Conservation (phyloP, 2,888 invertebrate genomes). For the Stenoptilia bipunctidactyla region DNA sequence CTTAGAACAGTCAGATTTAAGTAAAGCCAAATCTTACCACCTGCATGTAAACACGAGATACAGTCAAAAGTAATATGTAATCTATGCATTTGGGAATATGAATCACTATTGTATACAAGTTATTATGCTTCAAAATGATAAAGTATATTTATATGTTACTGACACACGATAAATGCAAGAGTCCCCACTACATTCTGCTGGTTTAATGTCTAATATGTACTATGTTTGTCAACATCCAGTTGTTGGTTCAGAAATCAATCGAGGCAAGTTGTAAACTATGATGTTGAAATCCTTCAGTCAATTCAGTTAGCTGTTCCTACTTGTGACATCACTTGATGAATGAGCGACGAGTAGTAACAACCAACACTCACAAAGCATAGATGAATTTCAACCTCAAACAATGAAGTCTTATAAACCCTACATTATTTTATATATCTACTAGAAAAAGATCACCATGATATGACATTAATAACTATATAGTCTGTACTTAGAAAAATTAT, state of each 20-base stretch:
- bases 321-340: too few species aligned
- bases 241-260: too few species aligned
- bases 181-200: conserved; percentile 18
- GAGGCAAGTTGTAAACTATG: too few species aligned
- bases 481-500: conserved; percentile 60
- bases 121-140: conserved; percentile 17
- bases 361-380: conserved; percentile 18
- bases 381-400: conserved; percentile 17
- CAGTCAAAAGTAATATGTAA: not conserved
- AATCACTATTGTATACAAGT: conserved; percentile 4
- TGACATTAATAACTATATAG: conserved; percentile 49
- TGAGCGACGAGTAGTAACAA: too few species aligned
- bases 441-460: conserved; percentile 51
- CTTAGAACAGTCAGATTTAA: conserved; percentile 18
- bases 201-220: not conserved
- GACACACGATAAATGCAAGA: conserved; percentile 32
- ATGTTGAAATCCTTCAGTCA: too few species aligned
- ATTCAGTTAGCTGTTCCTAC: too few species aligned
- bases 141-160: conserved; percentile 18
- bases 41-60: conserved; percentile 11
- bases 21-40: conserved; percentile 32
- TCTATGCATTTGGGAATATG: not conserved
- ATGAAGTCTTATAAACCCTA: conserved; percentile 32
- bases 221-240: conserved; percentile 10
- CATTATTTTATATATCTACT: conserved; percentile 37